phyloP scores from a whole-genome alignment of 2,888 invertebrate species.

The Acronicta alni region DNA sequence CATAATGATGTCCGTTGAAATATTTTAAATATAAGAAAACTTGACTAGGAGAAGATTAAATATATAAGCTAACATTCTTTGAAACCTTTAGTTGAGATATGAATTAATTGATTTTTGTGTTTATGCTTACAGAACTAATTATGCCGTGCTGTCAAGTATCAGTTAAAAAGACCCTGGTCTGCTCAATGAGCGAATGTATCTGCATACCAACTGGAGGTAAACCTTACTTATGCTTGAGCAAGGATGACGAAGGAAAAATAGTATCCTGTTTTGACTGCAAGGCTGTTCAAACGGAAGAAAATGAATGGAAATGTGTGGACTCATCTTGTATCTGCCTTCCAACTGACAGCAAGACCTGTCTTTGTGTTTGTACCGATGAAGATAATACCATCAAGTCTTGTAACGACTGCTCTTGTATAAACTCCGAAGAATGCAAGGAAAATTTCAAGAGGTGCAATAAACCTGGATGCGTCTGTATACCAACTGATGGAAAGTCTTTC shows the following conservation, averaged over 20 bases:
- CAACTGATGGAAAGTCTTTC: slow-evolving; percentile 55
- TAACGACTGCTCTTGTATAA: slow-evolving; percentile 57
- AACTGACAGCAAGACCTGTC: slow-evolving; percentile 44
- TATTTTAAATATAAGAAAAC: no score
- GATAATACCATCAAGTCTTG: slow-evolving; percentile 56
- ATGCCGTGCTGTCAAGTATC: slow-evolving; percentile 71
- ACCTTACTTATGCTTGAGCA: slow-evolving; percentile 49
- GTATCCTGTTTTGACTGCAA: slow-evolving; percentile 51
- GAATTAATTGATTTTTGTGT: background rate
- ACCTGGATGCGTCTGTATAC: slow-evolving; percentile 57
- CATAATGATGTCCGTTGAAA: no score
- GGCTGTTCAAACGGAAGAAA: slow-evolving; percentile 34
- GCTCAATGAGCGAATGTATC: slow-evolving; percentile 63
- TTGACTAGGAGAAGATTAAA: no score
- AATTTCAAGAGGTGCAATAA: slow-evolving; percentile 51
- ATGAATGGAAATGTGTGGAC: slow-evolving; percentile 46
- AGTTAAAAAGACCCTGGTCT: slow-evolving; percentile 55
- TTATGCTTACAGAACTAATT: slow-evolving; percentile 31
- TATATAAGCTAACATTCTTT: no score
- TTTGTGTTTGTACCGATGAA: slow-evolving; percentile 62
- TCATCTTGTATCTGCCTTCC: slow-evolving; percentile 55
- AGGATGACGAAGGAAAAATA: slow-evolving; percentile 49
- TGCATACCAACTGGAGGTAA: slow-evolving; percentile 61
- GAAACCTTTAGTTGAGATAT: no score
- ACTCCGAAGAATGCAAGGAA: slow-evolving; percentile 42